Evolutionary conservation across 2,888 invertebrate species (phyloP).

Genomic region (Cryptocephalus moraei): DNA sequence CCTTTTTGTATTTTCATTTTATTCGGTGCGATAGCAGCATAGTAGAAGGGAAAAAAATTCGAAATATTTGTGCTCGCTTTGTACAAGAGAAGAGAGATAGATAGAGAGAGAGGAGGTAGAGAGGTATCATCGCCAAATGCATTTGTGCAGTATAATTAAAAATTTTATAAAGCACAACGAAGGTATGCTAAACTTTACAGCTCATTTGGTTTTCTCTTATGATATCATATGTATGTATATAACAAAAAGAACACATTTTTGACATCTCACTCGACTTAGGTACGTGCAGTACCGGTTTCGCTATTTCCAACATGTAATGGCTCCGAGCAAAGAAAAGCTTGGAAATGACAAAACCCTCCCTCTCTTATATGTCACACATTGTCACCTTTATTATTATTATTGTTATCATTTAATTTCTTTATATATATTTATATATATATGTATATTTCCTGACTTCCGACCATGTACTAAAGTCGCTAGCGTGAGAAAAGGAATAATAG

Average conservation of each 20-base stretch:
- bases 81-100: no score
- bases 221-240: constrained; percentile 16
- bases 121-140: no score
- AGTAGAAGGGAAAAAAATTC: no score
- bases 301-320: constrained; percentile 8
- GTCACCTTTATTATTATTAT: background rate
- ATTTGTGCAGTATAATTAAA: background rate
- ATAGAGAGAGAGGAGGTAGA: no score
- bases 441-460: constrained; percentile 13
- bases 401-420: no score
- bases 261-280: constrained; percentile 33
- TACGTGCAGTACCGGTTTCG: constrained; percentile 15
- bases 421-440: background rate
- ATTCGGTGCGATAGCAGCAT: no score
- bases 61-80: no score
- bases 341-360: constrained; percentile 11
- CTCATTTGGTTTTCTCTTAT: constrained; percentile 18
- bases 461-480: constrained; percentile 19
- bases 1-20: constrained; percentile 8
- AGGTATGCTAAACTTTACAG: constrained; percentile 14
- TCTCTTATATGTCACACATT: constrained; percentile 2
- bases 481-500: constrained; percentile 25
- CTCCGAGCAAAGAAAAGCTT: background rate
- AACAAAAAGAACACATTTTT: constrained; percentile 29
- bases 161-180: constrained; percentile 19